Evolutionary conservation across 2,888 invertebrate genomes (phyloP), one percentile per base, ranked within the genome.

Genomic region (Liopterus haemorrhoidalis): DNA sequence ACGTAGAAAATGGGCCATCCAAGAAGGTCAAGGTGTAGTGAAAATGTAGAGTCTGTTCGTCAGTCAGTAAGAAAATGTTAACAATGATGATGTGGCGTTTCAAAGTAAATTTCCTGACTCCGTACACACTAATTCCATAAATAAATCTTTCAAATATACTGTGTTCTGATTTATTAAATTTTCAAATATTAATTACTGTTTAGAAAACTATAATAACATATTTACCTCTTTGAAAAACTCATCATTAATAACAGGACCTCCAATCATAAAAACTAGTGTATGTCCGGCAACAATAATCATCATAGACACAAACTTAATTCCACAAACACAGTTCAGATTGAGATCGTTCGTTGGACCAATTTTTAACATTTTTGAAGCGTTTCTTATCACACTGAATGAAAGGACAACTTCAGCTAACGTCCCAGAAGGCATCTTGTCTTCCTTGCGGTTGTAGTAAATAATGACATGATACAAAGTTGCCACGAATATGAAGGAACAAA

Each of bases 221-320:
- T 59, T 52, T 65, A 81, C 81, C 62, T 75, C 60, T 54, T 75
- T 72, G 69, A 75, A 76, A 57, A 80, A 82, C 48, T 73, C 71
- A 9, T 73, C 71, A 59, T 85, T 83, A 63, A 78, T 70, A 1
- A 81, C 72, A 1, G 84, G 83, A 38, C 83, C 82, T 57, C 78
- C 76, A 14, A 78, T 72, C 31, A 79, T 72, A 57, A 82, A 84
- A 32, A 81, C 65, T 22, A 82, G 67, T 1, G 79, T 75, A 59
- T 85, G 84, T 0, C 82, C 82, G 22, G 70, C 70, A 4, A 83
- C 66, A 35, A 85, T 82, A 35, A 82, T 71, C 1, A 74, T 51
- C 84, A 85, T 85, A 0, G 81, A 75, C 35, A 82, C 57, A 9
- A 79, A 73, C 58, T 81, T 82, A 25, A 85, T 66, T 4, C 68